Base-by-base conservation (phyloP, 2,797 vertebrate species). In the Danio aesculapii region DNA sequence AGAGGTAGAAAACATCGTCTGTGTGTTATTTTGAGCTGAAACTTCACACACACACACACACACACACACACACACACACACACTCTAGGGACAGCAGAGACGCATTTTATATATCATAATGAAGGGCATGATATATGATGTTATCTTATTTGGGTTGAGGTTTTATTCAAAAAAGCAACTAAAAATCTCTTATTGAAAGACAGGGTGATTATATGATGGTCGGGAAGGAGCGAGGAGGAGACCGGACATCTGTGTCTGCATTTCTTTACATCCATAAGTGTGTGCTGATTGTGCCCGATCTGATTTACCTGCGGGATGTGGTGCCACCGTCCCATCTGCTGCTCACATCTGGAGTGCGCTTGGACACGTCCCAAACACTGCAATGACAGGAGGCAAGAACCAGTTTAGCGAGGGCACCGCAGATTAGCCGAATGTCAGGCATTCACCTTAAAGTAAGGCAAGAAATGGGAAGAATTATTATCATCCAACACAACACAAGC, bases 291-390 rank as follows among this genome's bases (percentile, higher is more conserved):
- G 19, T 75, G 78, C 58, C 75, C 12, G 17, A 77, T 41, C 16
- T 47, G 64, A 58, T 61, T 53, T 64, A 59, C 85, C 84, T 13
- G 8, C 13, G 81, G 84, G 81, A 85, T 66, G 49, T 75, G 57
- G 43, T 82, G 83, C 81, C 70, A 66, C 61, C 74, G 74, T 63
- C 55, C 68, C 81, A 86, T 86, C 82, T 87, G 84, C 77, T 84
- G 77, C 79, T 52, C 86, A 79, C 91, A 90, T 91, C 91, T 92
- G 89, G 86, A 86, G 84, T n/a, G 55, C 79, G 79, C 82, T 88
- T 92, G 90, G 89, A 91, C 62, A n/a, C 67, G 86, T 71, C 87
- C 88, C 87, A 90, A 85, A 82, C 30, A 62, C 43, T 49, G 43
- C 12, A 58, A 74, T 79, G 66, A 79, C 75, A 41, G 59, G 19